Evolutionary conservation across 2,113 vertebrate genomes (phyloP).

Genomic region (Ancistrus triradiatus): DNA sequence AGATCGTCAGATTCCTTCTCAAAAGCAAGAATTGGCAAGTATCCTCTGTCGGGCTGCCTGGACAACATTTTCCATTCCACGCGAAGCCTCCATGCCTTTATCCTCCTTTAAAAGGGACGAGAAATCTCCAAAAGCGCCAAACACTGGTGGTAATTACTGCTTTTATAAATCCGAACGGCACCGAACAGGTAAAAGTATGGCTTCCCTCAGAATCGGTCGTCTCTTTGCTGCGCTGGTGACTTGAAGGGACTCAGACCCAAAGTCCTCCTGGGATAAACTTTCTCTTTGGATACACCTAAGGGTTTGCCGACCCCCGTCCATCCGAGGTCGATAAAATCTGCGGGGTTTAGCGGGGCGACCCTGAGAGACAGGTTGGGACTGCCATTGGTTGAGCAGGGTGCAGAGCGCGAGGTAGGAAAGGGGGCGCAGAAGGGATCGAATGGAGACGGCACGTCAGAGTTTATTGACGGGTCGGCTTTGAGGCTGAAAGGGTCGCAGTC

Average conservation of each 20-base stretch:
- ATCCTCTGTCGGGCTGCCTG: too few relatives aligned
- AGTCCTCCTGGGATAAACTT: constrained; percentile 56
- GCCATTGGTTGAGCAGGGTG: constrained; percentile 69
- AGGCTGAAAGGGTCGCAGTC: constrained; percentile 71
- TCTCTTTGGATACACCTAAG: constrained; percentile 65
- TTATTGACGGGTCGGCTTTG: constrained; percentile 54
- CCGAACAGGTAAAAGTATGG: not conserved
- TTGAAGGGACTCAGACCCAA: constrained; percentile 71
- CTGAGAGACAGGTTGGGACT: constrained; percentile 67
- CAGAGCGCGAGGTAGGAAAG: constrained; percentile 68
- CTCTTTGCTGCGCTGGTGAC: constrained; percentile 61
- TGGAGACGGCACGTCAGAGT: constrained; percentile 44
- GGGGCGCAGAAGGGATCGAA: constrained; percentile 70
- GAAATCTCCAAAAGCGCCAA: not conserved
- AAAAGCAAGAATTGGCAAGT: not conserved
- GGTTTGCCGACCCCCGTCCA: constrained; percentile 54
- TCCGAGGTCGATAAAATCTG: constrained; percentile 66
- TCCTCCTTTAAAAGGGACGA: too few relatives aligned
- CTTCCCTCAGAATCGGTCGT: constrained; percentile 64
- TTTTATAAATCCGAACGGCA: not conserved
- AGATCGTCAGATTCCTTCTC: not conserved
- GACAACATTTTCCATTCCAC: too few relatives aligned
- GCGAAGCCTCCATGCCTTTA: too few relatives aligned
- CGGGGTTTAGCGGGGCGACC: constrained; percentile 58
- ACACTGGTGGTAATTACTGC: not conserved